A percentile compares a stretch with the other conserved stretches of the same genome.
Evolutionary conservation across 2,797 vertebrate genomes (phyloP).

Genomic region (Myripristis jacobus): DNA sequence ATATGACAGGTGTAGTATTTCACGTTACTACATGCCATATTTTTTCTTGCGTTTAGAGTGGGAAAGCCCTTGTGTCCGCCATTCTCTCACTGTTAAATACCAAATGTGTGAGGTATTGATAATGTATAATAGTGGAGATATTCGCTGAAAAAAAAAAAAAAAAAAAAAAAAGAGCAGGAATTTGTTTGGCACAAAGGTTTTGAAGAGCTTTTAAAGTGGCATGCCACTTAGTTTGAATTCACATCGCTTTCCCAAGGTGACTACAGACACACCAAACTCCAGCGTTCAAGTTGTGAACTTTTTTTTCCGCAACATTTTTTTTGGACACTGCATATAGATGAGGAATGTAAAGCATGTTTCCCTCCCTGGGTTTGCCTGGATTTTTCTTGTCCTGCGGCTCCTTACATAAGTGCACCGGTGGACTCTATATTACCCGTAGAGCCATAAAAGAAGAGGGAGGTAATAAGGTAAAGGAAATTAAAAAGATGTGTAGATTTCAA

Average conservation of each 20-base stretch:
- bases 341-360: too few species aligned
- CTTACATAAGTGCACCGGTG: too few species aligned
- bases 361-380: too few species aligned
- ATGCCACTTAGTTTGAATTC: neutral
- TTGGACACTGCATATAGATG: too few species aligned
- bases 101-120: neutral
- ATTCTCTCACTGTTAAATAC: neutral
- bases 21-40: too few species aligned
- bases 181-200: neutral
- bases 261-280: neutral
- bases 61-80: neutral
- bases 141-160: neutral
- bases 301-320: neutral
- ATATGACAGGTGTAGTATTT: too few species aligned
- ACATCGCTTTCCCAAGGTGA: neutral
- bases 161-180: neutral
- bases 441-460: too few species aligned
- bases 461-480: constrained; percentile 5
- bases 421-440: too few species aligned
- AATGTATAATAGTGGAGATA: neutral
- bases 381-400: too few species aligned
- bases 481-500: constrained; percentile 6
- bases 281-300: neutral
- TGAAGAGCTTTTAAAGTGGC: too few species aligned
- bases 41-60: too few species aligned